These are phyloP conservation scores for Podocnemis expansa DNA, from an alignment of 2,113 vertebrate species.

Conservation along the genomic window DNA sequence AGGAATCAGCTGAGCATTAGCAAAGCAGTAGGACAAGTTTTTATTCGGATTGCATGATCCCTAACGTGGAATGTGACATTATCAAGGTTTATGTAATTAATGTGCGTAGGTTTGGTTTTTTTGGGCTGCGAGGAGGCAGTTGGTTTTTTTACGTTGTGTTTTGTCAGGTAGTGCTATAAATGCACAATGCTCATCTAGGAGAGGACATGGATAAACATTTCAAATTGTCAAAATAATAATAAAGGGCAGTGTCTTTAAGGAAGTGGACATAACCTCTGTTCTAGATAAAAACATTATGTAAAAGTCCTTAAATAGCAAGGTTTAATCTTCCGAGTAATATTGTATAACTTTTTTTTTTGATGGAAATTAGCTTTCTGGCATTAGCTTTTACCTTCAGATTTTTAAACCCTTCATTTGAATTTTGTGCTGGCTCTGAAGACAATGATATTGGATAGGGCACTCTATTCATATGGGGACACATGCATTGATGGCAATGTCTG, in stretches of 20 bases:
- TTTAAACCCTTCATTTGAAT: background rate
- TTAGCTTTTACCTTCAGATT: conserved; percentile 25
- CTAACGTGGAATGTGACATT: background rate
- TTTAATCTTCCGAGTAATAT: conserved; percentile 47
- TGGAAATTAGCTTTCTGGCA: background rate
- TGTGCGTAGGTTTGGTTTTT: conserved; percentile 2
- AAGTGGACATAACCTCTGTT: conserved; percentile 4
- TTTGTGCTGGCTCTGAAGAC: background rate
- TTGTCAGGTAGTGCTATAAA: background rate
- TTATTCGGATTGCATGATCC: background rate
- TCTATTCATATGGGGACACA: rapidly evolving
- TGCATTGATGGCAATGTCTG: conserved; percentile 18
- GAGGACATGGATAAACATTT: conserved; percentile 31
- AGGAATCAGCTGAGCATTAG: conserved; percentile 2
- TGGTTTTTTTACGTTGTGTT: conserved; percentile 1
- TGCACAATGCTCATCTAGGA: conserved; percentile 23
- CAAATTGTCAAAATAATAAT: background rate
- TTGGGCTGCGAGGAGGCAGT: background rate
- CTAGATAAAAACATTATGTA: conserved; percentile 43
- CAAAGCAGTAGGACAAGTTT: background rate
- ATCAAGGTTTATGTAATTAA: conserved; percentile 9
- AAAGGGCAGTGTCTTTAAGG: conserved; percentile 48
- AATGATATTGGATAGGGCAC: background rate
- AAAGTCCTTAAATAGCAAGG: conserved; percentile 37
- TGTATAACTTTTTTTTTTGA: background rate